Conservation (phyloP, 2,888 invertebrate genomes). For the Pyrgus malvae region DNA sequence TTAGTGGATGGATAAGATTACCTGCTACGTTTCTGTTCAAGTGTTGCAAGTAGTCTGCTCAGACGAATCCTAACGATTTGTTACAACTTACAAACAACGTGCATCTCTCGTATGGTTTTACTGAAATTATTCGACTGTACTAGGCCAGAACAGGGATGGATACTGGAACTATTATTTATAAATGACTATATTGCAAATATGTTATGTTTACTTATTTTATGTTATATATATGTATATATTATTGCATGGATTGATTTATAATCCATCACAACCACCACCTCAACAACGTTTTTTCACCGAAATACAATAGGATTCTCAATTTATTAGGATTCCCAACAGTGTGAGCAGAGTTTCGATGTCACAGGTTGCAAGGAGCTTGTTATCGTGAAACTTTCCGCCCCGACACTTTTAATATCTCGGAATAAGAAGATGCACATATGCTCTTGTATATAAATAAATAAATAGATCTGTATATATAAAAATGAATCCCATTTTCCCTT, state of each 20-base stretch:
- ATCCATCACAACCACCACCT: too few relatives aligned
- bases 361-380: constrained; percentile 16
- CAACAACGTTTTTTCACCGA: too few relatives aligned
- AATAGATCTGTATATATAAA: too few relatives aligned
- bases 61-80: constrained; percentile 37
- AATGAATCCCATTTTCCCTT: too few relatives aligned
- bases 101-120: constrained; percentile 36
- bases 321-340: constrained; percentile 6
- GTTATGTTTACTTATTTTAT: background rate
- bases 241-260: too few relatives aligned
- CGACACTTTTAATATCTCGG: constrained; percentile 39
- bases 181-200: constrained; percentile 9
- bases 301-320: too few relatives aligned
- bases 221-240: too few relatives aligned
- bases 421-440: constrained; percentile 5
- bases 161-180: constrained; percentile 22
- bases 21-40: constrained; percentile 22
- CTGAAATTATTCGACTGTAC: constrained; percentile 24
- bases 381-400: constrained; percentile 43
- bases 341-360: constrained; percentile 7
- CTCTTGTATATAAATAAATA: too few relatives aligned
- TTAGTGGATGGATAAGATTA: constrained; percentile 21
- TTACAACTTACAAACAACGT: constrained; percentile 47
- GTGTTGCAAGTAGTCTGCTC: constrained; percentile 31
- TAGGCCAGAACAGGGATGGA: constrained; percentile 15